These are phyloP conservation scores for Mustela nigripes DNA, from an alignment of 2,113 vertebrate species.

Conservation along the genomic window DNA sequence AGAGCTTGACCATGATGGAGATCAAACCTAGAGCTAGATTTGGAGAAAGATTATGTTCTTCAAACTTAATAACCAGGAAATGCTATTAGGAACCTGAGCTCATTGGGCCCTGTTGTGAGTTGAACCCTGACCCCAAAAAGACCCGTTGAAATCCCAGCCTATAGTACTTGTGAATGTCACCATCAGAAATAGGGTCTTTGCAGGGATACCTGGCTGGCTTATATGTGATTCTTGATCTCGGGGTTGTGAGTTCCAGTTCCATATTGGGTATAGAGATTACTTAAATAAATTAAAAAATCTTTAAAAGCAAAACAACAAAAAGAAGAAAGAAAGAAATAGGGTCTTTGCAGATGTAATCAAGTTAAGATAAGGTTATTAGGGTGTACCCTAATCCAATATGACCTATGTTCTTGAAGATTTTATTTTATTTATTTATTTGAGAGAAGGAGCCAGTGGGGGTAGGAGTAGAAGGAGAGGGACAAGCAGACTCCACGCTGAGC, in stretches of 20 bases:
- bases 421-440: background rate
- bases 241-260: background rate
- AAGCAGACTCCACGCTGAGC: background rate
- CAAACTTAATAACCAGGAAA: slow-evolving; percentile 49
- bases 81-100: background rate
- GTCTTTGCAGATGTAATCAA: slow-evolving; percentile 26
- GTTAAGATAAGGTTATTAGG: background rate
- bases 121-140: background rate
- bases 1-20: background rate
- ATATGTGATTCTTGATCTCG: background rate
- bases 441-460: background rate
- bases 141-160: background rate
- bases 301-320: background rate
- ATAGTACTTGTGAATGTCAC: background rate
- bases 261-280: background rate
- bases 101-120: background rate
- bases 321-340: background rate
- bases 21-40: background rate
- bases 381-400: background rate
- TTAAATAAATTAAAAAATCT: background rate
- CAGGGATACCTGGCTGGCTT: background rate
- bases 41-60: background rate
- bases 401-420: background rate
- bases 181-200: background rate
- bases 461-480: background rate